Evolutionary conservation across 2,888 invertebrate species (phyloP).

Genomic region (Protophormia terraenovae): DNA sequence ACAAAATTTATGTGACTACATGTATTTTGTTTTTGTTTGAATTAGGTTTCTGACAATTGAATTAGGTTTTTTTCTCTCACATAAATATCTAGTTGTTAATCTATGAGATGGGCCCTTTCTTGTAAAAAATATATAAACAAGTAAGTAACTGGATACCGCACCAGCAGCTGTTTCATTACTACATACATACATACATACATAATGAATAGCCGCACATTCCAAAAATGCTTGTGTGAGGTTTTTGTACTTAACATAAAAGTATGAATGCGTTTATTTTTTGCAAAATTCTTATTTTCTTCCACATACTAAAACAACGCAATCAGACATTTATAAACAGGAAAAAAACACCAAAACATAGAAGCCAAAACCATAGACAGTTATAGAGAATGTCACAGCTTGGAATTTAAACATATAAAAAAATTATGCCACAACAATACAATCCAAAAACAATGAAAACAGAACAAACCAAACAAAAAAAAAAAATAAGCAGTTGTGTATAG

Average conservation of each 20-base stretch:
- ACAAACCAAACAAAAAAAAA: not conserved
- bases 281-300: slow-evolving; percentile 34
- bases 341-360: slow-evolving; percentile 18
- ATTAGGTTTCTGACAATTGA: too few species aligned
- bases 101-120: not conserved
- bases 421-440: slow-evolving; percentile 63
- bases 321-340: slow-evolving; percentile 11
- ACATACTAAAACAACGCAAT: slow-evolving; percentile 47
- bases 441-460: slow-evolving; percentile 48
- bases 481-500: not conserved
- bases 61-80: too few species aligned
- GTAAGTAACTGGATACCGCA: not conserved
- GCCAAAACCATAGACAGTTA: slow-evolving; percentile 62
- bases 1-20: too few species aligned
- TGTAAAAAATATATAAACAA: not conserved
- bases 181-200: too few species aligned
- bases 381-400: slow-evolving; percentile 65
- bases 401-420: slow-evolving; percentile 56
- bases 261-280: slow-evolving; percentile 60
- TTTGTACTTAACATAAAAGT: slow-evolving; percentile 49
- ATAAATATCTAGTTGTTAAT: not conserved
- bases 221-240: not conserved
- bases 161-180: slow-evolving; percentile 19
- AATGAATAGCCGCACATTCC: slow-evolving; percentile 48
- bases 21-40: too few species aligned